Evolutionary conservation across 2,888 invertebrate genomes (phyloP), one percentile per base, ranked within the genome.

Genomic region (Callyntrura sp.): DNA sequence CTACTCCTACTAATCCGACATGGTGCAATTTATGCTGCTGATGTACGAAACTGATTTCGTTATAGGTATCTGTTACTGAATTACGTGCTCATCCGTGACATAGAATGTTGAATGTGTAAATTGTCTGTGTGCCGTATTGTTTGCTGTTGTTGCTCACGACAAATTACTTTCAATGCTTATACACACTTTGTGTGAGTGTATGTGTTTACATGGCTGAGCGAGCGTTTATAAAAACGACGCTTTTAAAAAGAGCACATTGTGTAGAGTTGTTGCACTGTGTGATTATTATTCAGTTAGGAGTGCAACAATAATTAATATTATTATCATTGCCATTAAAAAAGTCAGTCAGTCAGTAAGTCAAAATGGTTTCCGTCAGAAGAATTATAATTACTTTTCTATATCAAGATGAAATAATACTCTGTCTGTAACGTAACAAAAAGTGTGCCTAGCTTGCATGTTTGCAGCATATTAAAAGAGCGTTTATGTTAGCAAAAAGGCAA

Each of bases 311-410:
- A 35, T 35, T 35, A 35, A 35, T 35, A 57, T 57, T 62, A 62
- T 70, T 35, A 25, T 70, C 20, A 70, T 20, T 70, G 45, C 14
- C 5, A 70, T 79, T 79, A 57, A 28, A 17, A 79, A 79, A 85
- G 85, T 20, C 79, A 86, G 65, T 86, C 86, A 86, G 86, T 86
- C 86, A 86, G 65, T 86, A 48, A 86, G 86, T 79, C 86, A 79
- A 85, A 79, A 79, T 86, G 51, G 79, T 68, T 86, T 86, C 68
- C 86, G 65, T 86, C 57, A 70, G 83, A 68, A 2, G 25, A 35
- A 81, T 81, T 25, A 45, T 83, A 48, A 73, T 73, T 48, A 73
- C 25, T 73, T 35, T 35, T 11, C 12, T 9, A 62, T 20, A 62
- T 20, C 57, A 62, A 62, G 23, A 62, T 20, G 11, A 5, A 8